A percentile compares a stretch with the other conserved stretches of the same genome.
These are phyloP conservation scores for Andrena chrysosceles DNA, from an alignment of 2,888 invertebrate species.

Conservation along the genomic window DNA sequence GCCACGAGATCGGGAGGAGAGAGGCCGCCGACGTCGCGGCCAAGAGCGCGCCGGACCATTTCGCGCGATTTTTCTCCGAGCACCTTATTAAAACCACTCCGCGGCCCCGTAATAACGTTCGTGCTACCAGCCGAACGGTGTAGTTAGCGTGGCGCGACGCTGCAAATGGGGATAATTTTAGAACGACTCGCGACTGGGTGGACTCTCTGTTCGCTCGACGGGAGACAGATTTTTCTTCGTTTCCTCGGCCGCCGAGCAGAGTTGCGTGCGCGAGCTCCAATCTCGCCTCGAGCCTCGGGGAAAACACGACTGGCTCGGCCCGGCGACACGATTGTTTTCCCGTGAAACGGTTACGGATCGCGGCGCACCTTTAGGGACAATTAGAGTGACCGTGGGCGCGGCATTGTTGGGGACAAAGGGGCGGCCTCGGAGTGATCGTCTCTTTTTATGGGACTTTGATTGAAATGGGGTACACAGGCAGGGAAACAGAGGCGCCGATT, in stretches of 20 bases:
- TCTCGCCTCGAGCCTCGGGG: background rate
- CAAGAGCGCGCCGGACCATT: background rate
- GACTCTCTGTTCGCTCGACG: background rate
- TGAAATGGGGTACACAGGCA: background rate
- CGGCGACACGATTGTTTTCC: constrained; percentile 31
- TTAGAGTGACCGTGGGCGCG: background rate
- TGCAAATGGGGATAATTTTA: constrained; percentile 24
- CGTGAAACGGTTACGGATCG: constrained; percentile 44
- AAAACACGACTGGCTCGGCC: background rate
- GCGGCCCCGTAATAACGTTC: constrained; percentile 13
- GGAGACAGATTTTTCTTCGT: constrained; percentile 30
- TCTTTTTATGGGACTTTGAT: background rate
- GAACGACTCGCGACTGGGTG: background rate
- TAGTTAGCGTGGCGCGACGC: constrained; percentile 9
- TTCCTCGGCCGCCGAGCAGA: background rate
- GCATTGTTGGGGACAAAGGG: constrained; percentile 10
- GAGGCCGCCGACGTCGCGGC: background rate
- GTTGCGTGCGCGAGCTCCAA: constrained; percentile 10
- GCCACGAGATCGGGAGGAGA: background rate
- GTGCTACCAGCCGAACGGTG: constrained; percentile 1
- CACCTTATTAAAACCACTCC: constrained; percentile 24
- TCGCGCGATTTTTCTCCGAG: constrained; percentile 12
- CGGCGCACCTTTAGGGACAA: background rate
- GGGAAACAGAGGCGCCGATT: background rate
- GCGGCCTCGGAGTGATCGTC: background rate